Percentiles rank a stretch among this genome's conserved stretches.
These are phyloP conservation scores for Pristionchus arcanus DNA, from an alignment of 2,888 invertebrate genomes.

Conservation along the genomic window DNA sequence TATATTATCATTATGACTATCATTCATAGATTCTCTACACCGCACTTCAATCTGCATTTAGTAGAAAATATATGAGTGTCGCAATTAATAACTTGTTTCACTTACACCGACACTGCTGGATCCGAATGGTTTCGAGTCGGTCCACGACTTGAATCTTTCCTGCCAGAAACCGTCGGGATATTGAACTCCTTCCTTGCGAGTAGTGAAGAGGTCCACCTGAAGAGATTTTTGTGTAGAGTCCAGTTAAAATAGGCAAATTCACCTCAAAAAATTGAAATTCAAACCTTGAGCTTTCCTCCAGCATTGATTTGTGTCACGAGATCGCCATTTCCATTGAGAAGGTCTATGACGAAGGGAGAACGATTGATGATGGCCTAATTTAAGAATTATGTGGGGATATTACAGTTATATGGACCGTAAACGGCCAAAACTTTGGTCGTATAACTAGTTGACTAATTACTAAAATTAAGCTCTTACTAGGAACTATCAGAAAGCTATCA, in stretches of 20 bases:
- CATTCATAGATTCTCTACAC: too few relatives aligned
- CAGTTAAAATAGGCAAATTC: background rate
- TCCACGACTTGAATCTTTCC: conserved; percentile 95
- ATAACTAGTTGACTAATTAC: too few relatives aligned
- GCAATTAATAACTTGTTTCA: background rate
- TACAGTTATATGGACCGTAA: too few relatives aligned
- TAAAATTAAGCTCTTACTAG: too few relatives aligned
- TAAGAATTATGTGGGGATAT: background rate
- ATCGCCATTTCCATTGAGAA: conserved; percentile 84
- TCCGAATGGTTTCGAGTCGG: conserved; percentile 93
- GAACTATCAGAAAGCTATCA: too few relatives aligned
- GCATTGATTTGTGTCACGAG: conserved; percentile 90
- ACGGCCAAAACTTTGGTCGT: too few relatives aligned
- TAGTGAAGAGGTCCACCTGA: conserved; percentile 89
- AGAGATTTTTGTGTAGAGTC: background rate
- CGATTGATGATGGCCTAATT: conserved; percentile 67
- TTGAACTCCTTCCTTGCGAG: conserved; percentile 70
- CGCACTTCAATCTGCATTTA: too few relatives aligned
- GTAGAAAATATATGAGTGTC: too few relatives aligned
- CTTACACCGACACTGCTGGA: conserved; percentile 69
- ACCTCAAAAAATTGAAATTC: background rate
- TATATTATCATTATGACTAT: too few relatives aligned
- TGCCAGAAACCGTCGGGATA: conserved; percentile 89
- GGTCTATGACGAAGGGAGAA: conserved; percentile 90
- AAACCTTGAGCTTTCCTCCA: conserved; percentile 88